Conservation (phyloP, 2,888 invertebrate species). For the Nomada fabriciana region DNA sequence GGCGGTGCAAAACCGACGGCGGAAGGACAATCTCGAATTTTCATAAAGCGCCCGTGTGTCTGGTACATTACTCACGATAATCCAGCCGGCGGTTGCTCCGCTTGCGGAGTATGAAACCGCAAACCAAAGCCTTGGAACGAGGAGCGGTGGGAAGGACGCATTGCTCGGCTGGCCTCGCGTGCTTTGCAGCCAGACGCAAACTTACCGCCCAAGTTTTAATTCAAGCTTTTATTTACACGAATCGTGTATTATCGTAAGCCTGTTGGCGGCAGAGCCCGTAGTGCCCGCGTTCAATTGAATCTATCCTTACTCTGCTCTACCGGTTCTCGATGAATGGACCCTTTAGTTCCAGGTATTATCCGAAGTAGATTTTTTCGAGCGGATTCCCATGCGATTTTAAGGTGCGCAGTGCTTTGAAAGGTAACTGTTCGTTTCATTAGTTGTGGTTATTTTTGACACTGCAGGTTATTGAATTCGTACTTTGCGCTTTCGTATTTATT, state of each 20-base stretch:
- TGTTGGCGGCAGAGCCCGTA: slow-evolving; percentile 6
- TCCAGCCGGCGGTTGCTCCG: slow-evolving; percentile 67
- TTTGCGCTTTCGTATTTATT: too few relatives aligned
- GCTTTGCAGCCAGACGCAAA: slow-evolving; percentile 62
- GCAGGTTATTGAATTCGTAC: too few relatives aligned
- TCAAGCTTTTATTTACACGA: slow-evolving; percentile 78
- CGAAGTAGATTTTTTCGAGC: too few relatives aligned
- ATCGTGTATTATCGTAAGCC: slow-evolving; percentile 73
- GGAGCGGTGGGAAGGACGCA: slow-evolving; percentile 20
- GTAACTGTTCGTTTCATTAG: too few relatives aligned
- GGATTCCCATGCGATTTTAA: too few relatives aligned
- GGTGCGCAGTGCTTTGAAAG: too few relatives aligned
- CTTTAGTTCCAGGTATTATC: too few relatives aligned
- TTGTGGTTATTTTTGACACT: too few relatives aligned
- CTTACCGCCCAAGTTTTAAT: slow-evolving; percentile 77
- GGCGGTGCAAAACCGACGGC: slow-evolving; percentile 48
- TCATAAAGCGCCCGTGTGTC: slow-evolving; percentile 72
- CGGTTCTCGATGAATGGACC: too few relatives aligned
- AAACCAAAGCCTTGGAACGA: slow-evolving; percentile 60
- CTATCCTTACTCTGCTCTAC: too few relatives aligned
- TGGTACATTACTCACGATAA: slow-evolving; percentile 76
- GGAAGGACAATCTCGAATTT: slow-evolving; percentile 73
- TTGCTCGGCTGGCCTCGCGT: slow-evolving; percentile 21
- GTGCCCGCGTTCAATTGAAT: slow-evolving; percentile 5
- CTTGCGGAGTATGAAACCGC: slow-evolving; percentile 69